A percentile compares a stretch with the other conserved stretches of the same genome.
Conservation (phyloP, 2,888 invertebrate species). For the Lasioglossum lativentre region DNA sequence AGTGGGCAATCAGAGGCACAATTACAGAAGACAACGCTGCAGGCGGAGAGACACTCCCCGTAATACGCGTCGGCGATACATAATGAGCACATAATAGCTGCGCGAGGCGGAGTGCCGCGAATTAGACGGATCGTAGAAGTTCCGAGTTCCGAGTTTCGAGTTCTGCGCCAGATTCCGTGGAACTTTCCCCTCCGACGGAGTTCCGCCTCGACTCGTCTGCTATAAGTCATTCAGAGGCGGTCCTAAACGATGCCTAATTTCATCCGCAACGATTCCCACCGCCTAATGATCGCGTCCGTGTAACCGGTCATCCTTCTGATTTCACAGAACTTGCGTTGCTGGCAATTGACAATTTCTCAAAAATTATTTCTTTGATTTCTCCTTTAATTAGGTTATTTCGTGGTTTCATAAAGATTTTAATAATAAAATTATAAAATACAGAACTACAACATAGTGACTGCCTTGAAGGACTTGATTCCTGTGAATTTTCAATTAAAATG, state of each 20-base stretch:
- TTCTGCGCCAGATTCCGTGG: slow-evolving; percentile 30
- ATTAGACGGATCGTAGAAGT: slow-evolving; percentile 27
- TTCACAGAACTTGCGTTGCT: too few species aligned
- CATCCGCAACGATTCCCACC: slow-evolving; percentile 24
- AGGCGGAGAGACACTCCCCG: not conserved
- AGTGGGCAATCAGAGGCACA: slow-evolving; percentile 31
- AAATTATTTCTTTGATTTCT: too few species aligned
- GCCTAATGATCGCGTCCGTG: not conserved
- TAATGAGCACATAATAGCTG: slow-evolving; percentile 45
- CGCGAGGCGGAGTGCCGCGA: slow-evolving; percentile 17
- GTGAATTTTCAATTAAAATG: too few species aligned
- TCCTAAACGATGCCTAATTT: slow-evolving; percentile 32
- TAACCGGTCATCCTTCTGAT: too few species aligned
- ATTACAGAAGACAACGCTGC: slow-evolving; percentile 16
- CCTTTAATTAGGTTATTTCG: too few species aligned
- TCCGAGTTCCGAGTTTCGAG: slow-evolving; percentile 16
- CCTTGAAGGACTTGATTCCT: too few species aligned
- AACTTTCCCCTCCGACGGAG: not conserved
- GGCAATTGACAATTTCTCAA: too few species aligned
- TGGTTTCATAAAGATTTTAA: too few species aligned
- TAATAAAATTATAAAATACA: too few species aligned
- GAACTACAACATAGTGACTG: too few species aligned
- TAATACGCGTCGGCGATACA: slow-evolving; percentile 37
- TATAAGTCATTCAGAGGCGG: not conserved
- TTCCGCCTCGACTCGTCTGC: not conserved